phyloP scores from a whole-genome alignment of 2,888 invertebrate genomes.

The Acanthopleura granulata region DNA sequence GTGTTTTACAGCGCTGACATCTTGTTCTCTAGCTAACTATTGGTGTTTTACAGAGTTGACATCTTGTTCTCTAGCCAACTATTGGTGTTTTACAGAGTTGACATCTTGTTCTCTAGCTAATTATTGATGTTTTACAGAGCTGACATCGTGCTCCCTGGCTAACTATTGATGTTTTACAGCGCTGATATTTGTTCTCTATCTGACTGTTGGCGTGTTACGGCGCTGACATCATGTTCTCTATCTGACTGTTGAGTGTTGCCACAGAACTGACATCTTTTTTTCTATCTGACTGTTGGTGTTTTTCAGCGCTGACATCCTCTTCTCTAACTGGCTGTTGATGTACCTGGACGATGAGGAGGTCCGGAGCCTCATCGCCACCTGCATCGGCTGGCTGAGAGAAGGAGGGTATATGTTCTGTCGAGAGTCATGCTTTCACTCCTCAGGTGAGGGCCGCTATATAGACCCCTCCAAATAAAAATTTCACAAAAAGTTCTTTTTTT shows the following conservation, averaged over 20 bases:
- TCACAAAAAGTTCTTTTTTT: too few species aligned
- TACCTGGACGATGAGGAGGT: conserved; percentile 73
- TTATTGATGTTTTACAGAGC: conserved; percentile 57
- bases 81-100: too few species aligned
- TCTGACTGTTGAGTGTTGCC: conserved; percentile 72
- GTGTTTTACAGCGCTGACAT: conserved; percentile 69
- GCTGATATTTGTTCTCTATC: too few species aligned
- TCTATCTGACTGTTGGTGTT: background rate
- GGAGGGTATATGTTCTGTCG: conserved; percentile 72
- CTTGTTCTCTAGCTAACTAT: conserved; percentile 75
- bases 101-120: too few species aligned
- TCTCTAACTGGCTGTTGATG: conserved; percentile 76
- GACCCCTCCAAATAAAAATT: too few species aligned
- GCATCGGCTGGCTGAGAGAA: conserved; percentile 72
- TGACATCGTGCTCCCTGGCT: conserved; percentile 74
- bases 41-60: too few species aligned
- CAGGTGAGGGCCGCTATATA: conserved; percentile 64
- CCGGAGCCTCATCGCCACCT: conserved; percentile 68
- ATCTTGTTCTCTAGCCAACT: too few species aligned
- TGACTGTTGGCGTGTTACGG: conserved; percentile 57
- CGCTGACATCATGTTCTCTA: conserved; percentile 73
- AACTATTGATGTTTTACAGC: conserved; percentile 75
- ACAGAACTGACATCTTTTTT: too few species aligned
- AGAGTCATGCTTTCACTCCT: conserved; percentile 74
- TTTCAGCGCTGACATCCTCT: conserved; percentile 72